A percentile compares a stretch with the other conserved stretches of the same genome.
Evolutionary conservation across 2,113 vertebrate species (phyloP).

Genomic region (Girardinichthys multiradiatus): DNA sequence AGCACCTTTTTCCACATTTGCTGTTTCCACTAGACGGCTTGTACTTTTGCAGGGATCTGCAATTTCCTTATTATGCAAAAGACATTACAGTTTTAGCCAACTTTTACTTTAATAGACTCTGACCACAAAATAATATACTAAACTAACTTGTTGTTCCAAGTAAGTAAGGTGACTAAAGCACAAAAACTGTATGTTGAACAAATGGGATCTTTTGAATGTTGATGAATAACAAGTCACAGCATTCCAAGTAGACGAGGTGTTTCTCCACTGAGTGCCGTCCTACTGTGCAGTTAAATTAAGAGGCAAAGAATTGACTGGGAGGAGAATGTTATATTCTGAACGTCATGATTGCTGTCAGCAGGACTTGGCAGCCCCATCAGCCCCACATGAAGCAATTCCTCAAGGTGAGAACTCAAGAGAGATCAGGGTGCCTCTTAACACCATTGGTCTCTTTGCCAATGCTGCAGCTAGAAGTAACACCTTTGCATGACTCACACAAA

Average conservation of each 20-base stretch:
- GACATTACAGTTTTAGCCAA: not conserved
- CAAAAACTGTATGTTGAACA: conserved; percentile 3
- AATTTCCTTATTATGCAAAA: not conserved
- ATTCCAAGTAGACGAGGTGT: conserved; percentile 58
- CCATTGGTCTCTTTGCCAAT: conserved; percentile 60
- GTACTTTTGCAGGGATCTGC: too few relatives aligned
- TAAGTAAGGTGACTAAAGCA: conserved; percentile 26
- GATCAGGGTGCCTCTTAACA: conserved; percentile 46
- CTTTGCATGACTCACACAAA: not conserved
- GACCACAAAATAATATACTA: not conserved
- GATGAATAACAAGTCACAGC: conserved; percentile 49
- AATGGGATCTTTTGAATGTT: conserved; percentile 24
- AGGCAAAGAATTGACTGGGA: not conserved
- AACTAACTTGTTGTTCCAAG: not conserved
- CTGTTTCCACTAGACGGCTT: too few relatives aligned
- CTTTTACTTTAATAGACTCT: not conserved
- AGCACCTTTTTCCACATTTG: too few relatives aligned
- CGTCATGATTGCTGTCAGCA: conserved; percentile 30
- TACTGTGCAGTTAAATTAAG: conserved; percentile 43
- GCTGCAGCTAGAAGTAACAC: conserved; percentile 9
- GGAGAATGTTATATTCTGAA: conserved; percentile 15
- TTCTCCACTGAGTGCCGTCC: conserved; percentile 35
- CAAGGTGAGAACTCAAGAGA: conserved; percentile 50
- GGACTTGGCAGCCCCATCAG: conserved; percentile 51
- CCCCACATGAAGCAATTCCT: conserved; percentile 55